Evolutionary conservation across 2,797 vertebrate genomes (phyloP), one percentile per base, ranked within the genome.

Genomic region (Aldrovandia affinis): DNA sequence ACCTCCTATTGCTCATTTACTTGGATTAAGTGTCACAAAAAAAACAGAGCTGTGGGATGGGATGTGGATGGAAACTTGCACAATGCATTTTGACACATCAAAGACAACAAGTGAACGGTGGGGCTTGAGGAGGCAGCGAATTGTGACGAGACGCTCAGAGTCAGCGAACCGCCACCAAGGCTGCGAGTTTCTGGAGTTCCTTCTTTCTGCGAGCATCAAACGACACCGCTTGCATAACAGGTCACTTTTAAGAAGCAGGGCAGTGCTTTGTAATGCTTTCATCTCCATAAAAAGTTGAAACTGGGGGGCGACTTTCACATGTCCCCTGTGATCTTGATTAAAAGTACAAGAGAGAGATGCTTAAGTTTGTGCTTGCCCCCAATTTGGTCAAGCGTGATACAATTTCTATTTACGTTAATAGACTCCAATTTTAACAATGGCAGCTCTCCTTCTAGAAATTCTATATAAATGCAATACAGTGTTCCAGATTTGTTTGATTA

Each of bases 131-230:
- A 77, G 50, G 70, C 28, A 28, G 25, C 52, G 9, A 52, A 20
- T 8, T 7, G 25, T 1, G 15, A 63, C 47, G n/a, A 20, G 59
- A 52, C 4, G 28, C 20, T 52, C 39, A 15, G 42, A 15, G 47
- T 52, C 20, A 42, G 25, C 4, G 14, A 44, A 50, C 0, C 30
- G 39, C 39, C 3, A 44, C 25, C 20, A 22, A 78, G 44, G 47
- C 44, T 1, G 14, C 4, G 25, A 78, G 25, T n/a, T n/a, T n/a
- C n/a, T n/a, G n/a, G n/a, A n/a, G n/a, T n/a, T n/a, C n/a, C n/a
- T n/a, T n/a, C n/a, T n/a, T n/a, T n/a, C n/a, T 75, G 70, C 83
- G 52, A 65, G 28, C 83, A 85, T 85, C 83, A 84, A 85, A 89
- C 52, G 84, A 79, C 42, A 52, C 70, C 50, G 50, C 78, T 79